These are phyloP conservation scores for Prionailurus viverrinus DNA, from an alignment of 2,113 vertebrate genomes.

Conservation along the genomic window DNA sequence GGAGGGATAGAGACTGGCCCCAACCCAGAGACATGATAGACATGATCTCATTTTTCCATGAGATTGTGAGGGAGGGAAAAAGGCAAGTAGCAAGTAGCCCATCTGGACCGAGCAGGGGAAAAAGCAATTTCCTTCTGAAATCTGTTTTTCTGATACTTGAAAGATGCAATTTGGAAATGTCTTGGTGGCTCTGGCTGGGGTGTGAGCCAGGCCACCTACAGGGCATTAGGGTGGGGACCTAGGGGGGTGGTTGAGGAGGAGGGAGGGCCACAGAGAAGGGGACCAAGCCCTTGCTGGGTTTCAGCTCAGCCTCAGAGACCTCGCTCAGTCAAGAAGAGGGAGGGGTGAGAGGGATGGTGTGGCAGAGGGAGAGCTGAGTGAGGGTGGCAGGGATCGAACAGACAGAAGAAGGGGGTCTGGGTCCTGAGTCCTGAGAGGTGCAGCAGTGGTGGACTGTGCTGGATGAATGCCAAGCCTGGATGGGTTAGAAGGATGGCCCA, in stretches of 20 bases:
- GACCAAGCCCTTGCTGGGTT: not conserved
- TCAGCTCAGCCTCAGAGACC: not conserved
- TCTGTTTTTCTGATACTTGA: slow-evolving; percentile 80
- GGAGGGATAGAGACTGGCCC: not conserved
- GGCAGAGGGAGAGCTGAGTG: not conserved
- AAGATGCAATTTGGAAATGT: slow-evolving; percentile 70
- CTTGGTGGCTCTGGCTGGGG: not conserved
- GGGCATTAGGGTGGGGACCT: not conserved
- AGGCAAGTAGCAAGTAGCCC: slow-evolving; percentile 49
- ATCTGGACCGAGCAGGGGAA: slow-evolving; percentile 45
- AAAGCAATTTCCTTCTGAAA: slow-evolving; percentile 84
- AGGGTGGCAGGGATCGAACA: not conserved
- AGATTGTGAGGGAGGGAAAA: slow-evolving; percentile 58
- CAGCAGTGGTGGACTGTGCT: not conserved
- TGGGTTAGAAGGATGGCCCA: not conserved
- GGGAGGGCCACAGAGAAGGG: not conserved
- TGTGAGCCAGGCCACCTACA: not conserved
- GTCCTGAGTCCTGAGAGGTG: not conserved
- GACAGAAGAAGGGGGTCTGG: not conserved
- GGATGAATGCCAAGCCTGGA: not conserved
- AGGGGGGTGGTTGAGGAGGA: not conserved
- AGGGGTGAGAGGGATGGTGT: not conserved
- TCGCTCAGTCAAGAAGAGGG: too few species aligned
- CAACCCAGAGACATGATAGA: not conserved
- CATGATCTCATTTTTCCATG: slow-evolving; percentile 54